These are phyloP conservation scores for Acropora tenuis DNA, from an alignment of 64 coral and sea anemone species.

Conservation along the genomic window DNA sequence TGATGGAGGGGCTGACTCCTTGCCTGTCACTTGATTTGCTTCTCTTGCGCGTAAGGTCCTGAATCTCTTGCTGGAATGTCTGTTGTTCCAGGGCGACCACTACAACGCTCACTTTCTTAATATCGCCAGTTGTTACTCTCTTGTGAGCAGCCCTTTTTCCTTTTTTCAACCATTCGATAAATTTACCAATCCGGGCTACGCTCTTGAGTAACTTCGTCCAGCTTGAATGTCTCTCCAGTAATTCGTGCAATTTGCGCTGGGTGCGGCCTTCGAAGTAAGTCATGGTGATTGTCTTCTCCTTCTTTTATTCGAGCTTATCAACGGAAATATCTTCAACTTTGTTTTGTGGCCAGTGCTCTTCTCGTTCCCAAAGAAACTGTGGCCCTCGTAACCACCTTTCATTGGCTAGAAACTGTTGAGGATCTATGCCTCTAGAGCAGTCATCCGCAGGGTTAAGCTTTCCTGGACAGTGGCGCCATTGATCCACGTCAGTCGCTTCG, in stretches of 20 bases:
- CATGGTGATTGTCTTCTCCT: not conserved
- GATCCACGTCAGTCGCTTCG: no score
- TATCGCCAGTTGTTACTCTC: no score
- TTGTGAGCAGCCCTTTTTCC: no score
- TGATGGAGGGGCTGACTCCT: not conserved
- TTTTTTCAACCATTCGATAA: not conserved
- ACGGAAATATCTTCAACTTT: not conserved
- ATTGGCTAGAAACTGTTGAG: no score
- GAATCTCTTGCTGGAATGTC: slow-evolving; percentile 3
- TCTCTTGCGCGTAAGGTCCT: not conserved
- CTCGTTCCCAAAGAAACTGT: not conserved
- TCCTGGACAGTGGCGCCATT: no score
- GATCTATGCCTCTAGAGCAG: no score
- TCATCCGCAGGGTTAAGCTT: no score
- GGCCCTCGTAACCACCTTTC: slow-evolving; percentile 23
- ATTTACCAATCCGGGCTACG: slow-evolving; percentile 43
- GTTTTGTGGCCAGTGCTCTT: slow-evolving; percentile 45
- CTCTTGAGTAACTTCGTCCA: not conserved
- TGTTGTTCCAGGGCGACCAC: not conserved
- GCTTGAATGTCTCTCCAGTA: not conserved
- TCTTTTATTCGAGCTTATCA: slow-evolving; percentile 8
- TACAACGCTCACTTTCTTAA: no score
- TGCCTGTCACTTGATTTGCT: not conserved
- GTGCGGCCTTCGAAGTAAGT: not conserved
- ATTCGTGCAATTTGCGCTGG: not conserved